A percentile compares a stretch with the other conserved stretches of the same genome.
phyloP scores from a whole-genome alignment of 2,797 vertebrate species.

The Catamblyrhynchus diadema region DNA sequence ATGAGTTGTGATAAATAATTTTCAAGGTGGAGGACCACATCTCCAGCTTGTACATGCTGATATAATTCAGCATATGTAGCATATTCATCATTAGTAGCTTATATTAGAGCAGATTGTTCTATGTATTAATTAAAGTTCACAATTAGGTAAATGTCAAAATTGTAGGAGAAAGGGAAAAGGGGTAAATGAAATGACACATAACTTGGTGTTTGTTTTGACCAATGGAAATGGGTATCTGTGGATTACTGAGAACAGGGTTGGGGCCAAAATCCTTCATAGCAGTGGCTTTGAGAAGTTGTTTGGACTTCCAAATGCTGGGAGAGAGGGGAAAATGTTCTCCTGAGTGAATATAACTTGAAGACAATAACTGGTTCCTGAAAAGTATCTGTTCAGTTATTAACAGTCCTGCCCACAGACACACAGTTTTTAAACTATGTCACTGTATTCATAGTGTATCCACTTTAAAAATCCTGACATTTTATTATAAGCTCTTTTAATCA shows the following conservation, averaged over 20 bases:
- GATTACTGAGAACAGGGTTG: neutral
- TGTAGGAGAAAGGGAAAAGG: neutral
- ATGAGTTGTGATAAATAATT: neutral
- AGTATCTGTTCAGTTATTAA: neutral
- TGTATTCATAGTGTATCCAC: neutral
- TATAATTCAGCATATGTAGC: neutral
- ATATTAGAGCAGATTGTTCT: neutral
- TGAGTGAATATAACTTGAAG: neutral
- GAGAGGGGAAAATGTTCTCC: accelerated
- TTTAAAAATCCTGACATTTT: neutral
- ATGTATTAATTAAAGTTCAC: neutral
- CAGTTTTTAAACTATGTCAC: neutral
- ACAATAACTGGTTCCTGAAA: neutral
- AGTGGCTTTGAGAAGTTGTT: neutral
- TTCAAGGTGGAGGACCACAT: neutral
- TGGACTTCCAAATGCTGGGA: neutral
- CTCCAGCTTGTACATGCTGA: neutral
- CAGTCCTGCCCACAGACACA: accelerated
- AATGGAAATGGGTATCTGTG: neutral
- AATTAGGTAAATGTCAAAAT: neutral
- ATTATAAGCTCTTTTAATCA: neutral
- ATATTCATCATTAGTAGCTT: neutral
- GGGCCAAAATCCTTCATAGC: neutral
- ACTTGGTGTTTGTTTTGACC: neutral
- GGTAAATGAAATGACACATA: neutral